Base-by-base conservation (phyloP, 2,113 vertebrate genomes). In the Ramphastos sulfuratus region DNA sequence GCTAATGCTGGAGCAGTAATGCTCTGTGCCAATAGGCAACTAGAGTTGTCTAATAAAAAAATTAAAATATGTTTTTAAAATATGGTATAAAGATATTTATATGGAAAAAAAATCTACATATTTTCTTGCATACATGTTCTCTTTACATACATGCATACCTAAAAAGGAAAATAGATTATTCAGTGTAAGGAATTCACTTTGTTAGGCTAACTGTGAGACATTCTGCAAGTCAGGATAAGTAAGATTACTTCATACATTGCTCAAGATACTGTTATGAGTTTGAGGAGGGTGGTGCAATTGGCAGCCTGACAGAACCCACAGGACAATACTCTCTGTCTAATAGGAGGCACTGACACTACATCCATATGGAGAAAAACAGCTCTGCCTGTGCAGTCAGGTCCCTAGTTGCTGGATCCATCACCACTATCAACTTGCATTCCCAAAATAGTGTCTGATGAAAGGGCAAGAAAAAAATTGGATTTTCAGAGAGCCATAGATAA, bases 231-330 rank as follows among this genome's bases (percentile, higher is more conserved):
- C 58, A 65, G 67, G 76, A 15, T 93, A 77, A 72, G 88, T 10
- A 39, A 17, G 59, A 78, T 86, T 78, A 84, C 70, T 86, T 82
- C 90, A 85, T 11, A 71, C 28, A n/a, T 95, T 93, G 90, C 93
- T 93, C 87, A 95, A 95, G 92, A 81, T 31, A 25, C 42, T 67
- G 14, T 74, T 80, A 66, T 7, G 71, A 85, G 52, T 74, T 67
- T 6, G 23, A 64, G 60, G 17, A 88, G 44, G 61, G 42, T 87
- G 85, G 85, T 85, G 90, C 82, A 96, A 79, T 1, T 46, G 85
- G 60, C 79, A 94, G 79, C 39, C 64, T 87, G 46, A 66, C 55
- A 65, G 59, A 71, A 35, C 39, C 31, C 70, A 60, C 46, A 46
- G 42, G 54, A 85, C 76, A 73, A 59, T 4, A 25, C 35, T 11